Evolutionary conservation across 2,113 vertebrate species (phyloP), one percentile per base, ranked within the genome.

Genomic region (Petaurus breviceps): DNA sequence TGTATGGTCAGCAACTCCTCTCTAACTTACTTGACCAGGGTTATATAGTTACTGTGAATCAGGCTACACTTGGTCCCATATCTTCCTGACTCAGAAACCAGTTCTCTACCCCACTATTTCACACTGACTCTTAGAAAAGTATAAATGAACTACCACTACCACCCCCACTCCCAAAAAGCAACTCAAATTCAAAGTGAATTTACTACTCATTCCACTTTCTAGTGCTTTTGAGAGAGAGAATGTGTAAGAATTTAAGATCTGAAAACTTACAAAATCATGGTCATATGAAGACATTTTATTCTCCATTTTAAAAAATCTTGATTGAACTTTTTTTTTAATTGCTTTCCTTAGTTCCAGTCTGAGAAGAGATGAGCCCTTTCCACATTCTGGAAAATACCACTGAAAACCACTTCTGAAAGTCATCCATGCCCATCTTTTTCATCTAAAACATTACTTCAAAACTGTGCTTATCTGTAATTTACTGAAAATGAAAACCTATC

Each of bases 391-490:
- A 89, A 96, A 92, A 94, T 92, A 93, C 90, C 94, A 94, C 92
- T 47, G 51, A 91, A 97, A 94, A 93, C 51, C 43, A 90, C 91
- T 94, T 96, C 57, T 94, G 92, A 95, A 49, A 96, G 28, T 94
- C 93, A 96, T 43, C 14, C 10, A 91, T 94, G 37, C 53, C 49
- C 49, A 93, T 94, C 52, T 8, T 94, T 84, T 93, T 96, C 89
- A 94, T 77, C 93, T 96, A 43, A 2, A 25, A 49, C n/a, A 57
- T 46, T 37, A 89, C 24, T 92, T 11, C 92, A 50, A 52, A 95
- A 93, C 93, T 90, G 91, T 57, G 26, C 50, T 95, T 94, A n/a
- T 92, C 57, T 94, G n/a, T 84, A 95, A 95, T 96, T 97, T 97
- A 89, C 0, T 5, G 51, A 95, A 97, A 96, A 95, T 89, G 49